A percentile compares a stretch with the other conserved stretches of the same genome.
Conservation (phyloP, 2,797 vertebrate species). For the Xiphorhynchus erythropygius region DNA sequence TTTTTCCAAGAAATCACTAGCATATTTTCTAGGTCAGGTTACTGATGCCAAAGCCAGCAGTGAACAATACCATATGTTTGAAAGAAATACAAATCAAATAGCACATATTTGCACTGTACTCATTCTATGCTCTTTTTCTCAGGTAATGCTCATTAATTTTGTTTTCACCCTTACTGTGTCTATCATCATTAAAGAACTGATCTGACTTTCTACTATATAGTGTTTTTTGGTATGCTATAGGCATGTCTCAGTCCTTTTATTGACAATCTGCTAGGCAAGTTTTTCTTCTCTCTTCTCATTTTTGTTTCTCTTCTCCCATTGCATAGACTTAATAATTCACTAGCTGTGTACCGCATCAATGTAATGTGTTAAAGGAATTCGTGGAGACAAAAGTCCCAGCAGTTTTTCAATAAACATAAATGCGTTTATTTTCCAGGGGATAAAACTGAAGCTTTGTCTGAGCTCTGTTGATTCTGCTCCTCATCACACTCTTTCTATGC, state of each 20-base stretch:
- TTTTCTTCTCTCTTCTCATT: background rate
- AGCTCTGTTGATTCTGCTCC: background rate
- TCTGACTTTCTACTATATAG: background rate
- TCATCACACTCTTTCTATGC: background rate
- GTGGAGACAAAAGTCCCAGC: background rate
- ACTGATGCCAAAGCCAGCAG: background rate
- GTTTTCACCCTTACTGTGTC: background rate
- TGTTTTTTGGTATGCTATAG: background rate
- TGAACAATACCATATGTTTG: background rate
- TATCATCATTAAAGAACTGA: background rate
- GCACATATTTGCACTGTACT: background rate
- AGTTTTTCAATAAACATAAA: background rate
- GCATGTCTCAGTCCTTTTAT: background rate
- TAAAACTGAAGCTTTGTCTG: background rate
- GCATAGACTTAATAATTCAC: background rate
- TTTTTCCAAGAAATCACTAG: background rate
- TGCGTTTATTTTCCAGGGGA: background rate
- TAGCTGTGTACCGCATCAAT: background rate
- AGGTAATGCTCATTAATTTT: background rate
- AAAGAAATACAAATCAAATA: background rate
- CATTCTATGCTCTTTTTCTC: background rate
- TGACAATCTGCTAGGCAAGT: background rate
- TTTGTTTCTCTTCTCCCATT: background rate
- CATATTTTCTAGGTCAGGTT: conserved; percentile 4
- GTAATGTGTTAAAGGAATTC: background rate